Conservation (phyloP, 2,113 vertebrate species). For the Odontesthes bonariensis region DNA sequence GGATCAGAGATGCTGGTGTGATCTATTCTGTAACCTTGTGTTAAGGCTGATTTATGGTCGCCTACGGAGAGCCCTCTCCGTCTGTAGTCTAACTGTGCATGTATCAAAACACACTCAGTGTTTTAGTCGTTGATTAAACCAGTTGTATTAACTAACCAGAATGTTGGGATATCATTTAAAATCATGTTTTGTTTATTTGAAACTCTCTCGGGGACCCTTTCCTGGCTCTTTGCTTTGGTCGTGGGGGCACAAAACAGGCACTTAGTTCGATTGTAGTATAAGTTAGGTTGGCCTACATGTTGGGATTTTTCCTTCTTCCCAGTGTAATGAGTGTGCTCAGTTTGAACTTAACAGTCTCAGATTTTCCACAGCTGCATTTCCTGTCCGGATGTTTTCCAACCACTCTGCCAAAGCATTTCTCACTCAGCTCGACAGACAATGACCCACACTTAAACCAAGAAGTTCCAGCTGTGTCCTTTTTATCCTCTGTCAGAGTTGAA, state of each 20-base stretch:
- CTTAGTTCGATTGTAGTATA: neutral
- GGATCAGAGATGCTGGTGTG: neutral
- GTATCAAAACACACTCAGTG: neutral
- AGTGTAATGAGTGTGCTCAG: neutral
- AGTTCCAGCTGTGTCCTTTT: constrained; percentile 56
- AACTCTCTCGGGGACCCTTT: neutral
- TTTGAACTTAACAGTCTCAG: constrained; percentile 14
- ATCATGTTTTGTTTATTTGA: neutral
- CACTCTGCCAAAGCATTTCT: constrained; percentile 16
- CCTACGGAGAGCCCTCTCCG: too few relatives aligned
- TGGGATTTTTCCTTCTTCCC: neutral
- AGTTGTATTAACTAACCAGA: neutral
- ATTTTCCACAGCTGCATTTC: constrained; percentile 57
- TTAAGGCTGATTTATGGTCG: too few relatives aligned
- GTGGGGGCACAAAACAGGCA: neutral
- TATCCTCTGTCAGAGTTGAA: constrained; percentile 19
- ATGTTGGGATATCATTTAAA: neutral
- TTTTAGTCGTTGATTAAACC: neutral
- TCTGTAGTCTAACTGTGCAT: neutral
- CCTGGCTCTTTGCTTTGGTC: neutral
- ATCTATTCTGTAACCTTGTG: neutral
- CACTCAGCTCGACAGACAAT: constrained; percentile 42
- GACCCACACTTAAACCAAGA: constrained; percentile 29
- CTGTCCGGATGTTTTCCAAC: constrained; percentile 45
- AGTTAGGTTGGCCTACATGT: neutral